Evolutionary conservation across 2,113 vertebrate species (phyloP).

Genomic region (Pteropus alecto): DNA sequence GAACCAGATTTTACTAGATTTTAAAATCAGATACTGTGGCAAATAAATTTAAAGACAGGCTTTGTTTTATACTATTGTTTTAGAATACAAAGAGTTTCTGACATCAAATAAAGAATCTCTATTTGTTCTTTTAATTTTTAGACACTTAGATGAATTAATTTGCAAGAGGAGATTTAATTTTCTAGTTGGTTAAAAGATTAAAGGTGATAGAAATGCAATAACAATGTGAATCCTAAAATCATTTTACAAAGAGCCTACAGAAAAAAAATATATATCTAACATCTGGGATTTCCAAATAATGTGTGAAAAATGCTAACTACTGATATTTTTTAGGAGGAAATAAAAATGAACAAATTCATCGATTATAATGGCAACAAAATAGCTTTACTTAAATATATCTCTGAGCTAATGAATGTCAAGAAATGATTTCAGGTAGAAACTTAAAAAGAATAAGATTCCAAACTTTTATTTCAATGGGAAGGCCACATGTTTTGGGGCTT

Average conservation of each 20-base stretch:
- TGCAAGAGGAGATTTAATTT: conserved; percentile 29
- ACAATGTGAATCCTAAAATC: neutral
- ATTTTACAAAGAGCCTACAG: conserved; percentile 41
- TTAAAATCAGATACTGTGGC: conserved; percentile 13
- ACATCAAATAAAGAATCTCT: conserved; percentile 25
- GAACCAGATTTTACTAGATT: neutral
- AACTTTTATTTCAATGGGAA: neutral
- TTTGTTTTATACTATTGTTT: conserved; percentile 35
- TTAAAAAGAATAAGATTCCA: neutral
- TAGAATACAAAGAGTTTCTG: conserved; percentile 29
- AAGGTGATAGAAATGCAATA: neutral
- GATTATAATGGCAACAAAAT: neutral
- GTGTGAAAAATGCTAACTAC: neutral
- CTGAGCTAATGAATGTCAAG: neutral
- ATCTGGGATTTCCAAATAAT: conserved; percentile 14
- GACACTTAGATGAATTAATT: neutral
- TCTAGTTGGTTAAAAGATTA: conserved; percentile 16
- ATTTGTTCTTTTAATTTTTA: conserved; percentile 37
- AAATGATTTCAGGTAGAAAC: neutral
- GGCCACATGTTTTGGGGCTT: neutral
- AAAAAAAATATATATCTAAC: too few relatives aligned
- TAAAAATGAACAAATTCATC: neutral
- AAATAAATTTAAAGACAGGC: conserved; percentile 30
- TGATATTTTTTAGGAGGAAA: neutral
- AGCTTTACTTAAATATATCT: neutral